phyloP scores from a whole-genome alignment of 1,140 invertebrate genomes.

The Bombus pascuorum region DNA sequence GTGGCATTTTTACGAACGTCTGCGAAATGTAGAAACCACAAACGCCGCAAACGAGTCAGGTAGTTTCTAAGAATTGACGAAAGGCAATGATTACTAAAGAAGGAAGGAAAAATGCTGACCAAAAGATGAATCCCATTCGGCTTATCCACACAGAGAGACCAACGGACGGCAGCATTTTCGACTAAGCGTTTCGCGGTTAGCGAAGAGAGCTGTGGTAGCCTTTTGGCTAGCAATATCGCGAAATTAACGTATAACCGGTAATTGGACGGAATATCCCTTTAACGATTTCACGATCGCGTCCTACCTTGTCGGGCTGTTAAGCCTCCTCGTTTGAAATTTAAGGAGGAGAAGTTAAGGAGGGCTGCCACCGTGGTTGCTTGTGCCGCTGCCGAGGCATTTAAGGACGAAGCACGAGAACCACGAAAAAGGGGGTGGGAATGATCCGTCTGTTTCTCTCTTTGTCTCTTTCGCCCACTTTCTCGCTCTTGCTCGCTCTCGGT shows the following conservation, averaged over 20 bases:
- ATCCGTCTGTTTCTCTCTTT: slow-evolving; percentile 1
- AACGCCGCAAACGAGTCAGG: background rate
- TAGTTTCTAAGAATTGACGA: background rate
- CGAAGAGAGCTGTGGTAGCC: no score
- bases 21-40: background rate
- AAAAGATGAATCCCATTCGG: background rate
- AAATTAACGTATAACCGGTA: slow-evolving; percentile 59
- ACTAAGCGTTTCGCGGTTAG: slow-evolving; percentile 6
- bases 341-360: slow-evolving; percentile 57
- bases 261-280: slow-evolving; percentile 57
- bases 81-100: background rate
- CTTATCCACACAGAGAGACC: background rate
- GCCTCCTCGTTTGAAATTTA: slow-evolving; percentile 59
- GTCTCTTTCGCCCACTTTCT: background rate
- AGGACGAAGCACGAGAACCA: slow-evolving; percentile 53
- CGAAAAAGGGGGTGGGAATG: slow-evolving; percentile 47
- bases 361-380: slow-evolving; percentile 55
- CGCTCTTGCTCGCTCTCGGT: background rate
- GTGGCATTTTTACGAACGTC: background rate
- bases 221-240: slow-evolving; percentile 47
- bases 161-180: background rate
- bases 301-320: slow-evolving; percentile 50
- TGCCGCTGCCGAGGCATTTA: slow-evolving; percentile 43
- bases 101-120: background rate
- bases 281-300: slow-evolving; percentile 54